phyloP scores from a whole-genome alignment of 2,888 invertebrate species.

The Tenthredo mesomela region DNA sequence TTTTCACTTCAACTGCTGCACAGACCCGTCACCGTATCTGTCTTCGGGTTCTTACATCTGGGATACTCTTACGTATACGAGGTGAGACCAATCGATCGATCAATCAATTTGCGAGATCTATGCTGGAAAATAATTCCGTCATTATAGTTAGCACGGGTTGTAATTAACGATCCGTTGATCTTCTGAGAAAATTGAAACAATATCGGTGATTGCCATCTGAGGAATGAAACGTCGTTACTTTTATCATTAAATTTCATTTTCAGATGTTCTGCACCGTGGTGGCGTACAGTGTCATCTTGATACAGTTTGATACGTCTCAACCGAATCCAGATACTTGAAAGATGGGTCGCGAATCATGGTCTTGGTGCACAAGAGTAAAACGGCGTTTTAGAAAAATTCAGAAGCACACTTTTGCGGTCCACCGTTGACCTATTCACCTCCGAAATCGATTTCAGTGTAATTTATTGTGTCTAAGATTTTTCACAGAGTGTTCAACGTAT shows the following conservation, averaged over 20 bases:
- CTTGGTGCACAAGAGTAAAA: not conserved
- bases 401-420: not conserved
- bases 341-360: not conserved
- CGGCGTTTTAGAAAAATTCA: not conserved
- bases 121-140: too few species aligned
- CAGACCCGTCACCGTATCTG: too few species aligned
- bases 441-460: not conserved
- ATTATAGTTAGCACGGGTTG: not conserved
- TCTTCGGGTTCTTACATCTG: too few species aligned
- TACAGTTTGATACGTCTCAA: not conserved
- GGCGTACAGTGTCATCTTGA: not conserved
- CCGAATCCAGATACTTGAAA: not conserved
- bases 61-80: slow-evolving; percentile 28
- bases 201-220: too few species aligned
- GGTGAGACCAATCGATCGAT: not conserved
- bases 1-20: too few species aligned
- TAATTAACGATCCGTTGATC: not conserved
- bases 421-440: not conserved
- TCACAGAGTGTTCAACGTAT: not conserved
- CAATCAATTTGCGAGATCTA: not conserved
- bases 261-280: not conserved
- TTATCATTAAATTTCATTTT: not conserved
- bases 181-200: too few species aligned
- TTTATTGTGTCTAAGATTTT: not conserved
- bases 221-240: too few species aligned